phyloP scores from a whole-genome alignment of 2,113 vertebrate genomes.

The Microtus oregoni region DNA sequence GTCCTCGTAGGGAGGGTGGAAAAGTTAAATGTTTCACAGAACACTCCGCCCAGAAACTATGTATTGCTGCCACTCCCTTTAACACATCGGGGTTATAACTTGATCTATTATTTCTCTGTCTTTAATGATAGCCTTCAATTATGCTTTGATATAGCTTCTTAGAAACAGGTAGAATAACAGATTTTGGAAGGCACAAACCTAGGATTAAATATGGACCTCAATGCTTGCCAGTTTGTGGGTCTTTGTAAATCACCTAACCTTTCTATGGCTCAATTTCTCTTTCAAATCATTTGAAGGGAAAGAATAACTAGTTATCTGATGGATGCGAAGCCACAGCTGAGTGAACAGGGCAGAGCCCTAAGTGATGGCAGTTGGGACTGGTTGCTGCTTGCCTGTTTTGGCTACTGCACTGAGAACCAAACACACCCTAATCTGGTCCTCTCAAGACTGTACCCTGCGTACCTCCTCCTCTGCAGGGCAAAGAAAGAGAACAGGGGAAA shows the following conservation, averaged over 20 bases:
- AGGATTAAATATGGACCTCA: background rate
- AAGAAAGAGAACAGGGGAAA: background rate
- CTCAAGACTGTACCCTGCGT: background rate
- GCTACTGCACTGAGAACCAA: background rate
- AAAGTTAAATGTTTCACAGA: background rate
- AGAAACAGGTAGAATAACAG: background rate
- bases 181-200: background rate
- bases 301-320: background rate
- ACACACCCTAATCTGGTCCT: accelerated
- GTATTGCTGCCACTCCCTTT: background rate
- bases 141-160: background rate
- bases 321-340: background rate
- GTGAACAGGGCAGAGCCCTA: background rate
- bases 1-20: background rate
- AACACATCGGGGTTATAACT: background rate
- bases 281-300: background rate
- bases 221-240: background rate
- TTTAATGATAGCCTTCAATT: background rate
- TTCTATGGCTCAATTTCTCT: background rate
- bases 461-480: accelerated
- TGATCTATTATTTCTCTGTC: background rate
- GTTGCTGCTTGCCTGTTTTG: background rate
- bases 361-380: accelerated
- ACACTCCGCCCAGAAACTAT: background rate
- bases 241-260: background rate